phyloP scores from a whole-genome alignment of 2,888 invertebrate genomes.

The Gymnocheta viridis region DNA sequence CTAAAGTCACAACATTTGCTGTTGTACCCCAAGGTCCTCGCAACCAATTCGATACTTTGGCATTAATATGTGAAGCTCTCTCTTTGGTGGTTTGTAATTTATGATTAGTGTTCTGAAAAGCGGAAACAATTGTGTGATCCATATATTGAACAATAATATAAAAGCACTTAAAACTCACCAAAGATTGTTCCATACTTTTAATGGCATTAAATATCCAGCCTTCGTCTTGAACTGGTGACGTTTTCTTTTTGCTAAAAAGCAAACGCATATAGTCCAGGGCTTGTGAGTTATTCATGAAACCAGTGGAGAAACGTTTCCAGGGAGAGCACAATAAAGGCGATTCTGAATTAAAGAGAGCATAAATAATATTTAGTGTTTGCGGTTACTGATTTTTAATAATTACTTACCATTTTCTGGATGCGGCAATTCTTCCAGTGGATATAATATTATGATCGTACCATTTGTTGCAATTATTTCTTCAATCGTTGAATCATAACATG shows the following conservation, averaged over 20 bases:
- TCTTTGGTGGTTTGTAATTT: constrained; percentile 78
- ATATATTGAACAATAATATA: background rate
- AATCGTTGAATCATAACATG: constrained; percentile 83
- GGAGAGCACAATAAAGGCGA: constrained; percentile 77
- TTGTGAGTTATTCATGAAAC: constrained; percentile 78
- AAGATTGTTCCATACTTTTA: constrained; percentile 78
- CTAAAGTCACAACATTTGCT: constrained; percentile 88
- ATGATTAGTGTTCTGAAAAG: constrained; percentile 74
- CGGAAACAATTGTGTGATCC: background rate
- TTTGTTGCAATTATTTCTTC: constrained; percentile 84
- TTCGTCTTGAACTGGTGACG: constrained; percentile 77
- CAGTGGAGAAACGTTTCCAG: constrained; percentile 79
- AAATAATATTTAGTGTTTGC: background rate
- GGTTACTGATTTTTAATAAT: background rate
- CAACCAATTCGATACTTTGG: constrained; percentile 87
- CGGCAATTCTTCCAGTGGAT: constrained; percentile 81
- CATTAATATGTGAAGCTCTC: constrained; percentile 83
- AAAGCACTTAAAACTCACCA: constrained; percentile 70
- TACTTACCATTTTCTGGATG: constrained; percentile 80
- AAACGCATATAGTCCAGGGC: constrained; percentile 79
- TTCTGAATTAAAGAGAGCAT: constrained; percentile 72
- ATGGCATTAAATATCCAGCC: constrained; percentile 80
- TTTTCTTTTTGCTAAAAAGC: constrained; percentile 78
- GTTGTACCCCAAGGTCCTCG: constrained; percentile 86
- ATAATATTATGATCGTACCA: constrained; percentile 84